Evolutionary conservation across 2,797 vertebrate genomes (phyloP).

Genomic region (Tragopan temminckii): DNA sequence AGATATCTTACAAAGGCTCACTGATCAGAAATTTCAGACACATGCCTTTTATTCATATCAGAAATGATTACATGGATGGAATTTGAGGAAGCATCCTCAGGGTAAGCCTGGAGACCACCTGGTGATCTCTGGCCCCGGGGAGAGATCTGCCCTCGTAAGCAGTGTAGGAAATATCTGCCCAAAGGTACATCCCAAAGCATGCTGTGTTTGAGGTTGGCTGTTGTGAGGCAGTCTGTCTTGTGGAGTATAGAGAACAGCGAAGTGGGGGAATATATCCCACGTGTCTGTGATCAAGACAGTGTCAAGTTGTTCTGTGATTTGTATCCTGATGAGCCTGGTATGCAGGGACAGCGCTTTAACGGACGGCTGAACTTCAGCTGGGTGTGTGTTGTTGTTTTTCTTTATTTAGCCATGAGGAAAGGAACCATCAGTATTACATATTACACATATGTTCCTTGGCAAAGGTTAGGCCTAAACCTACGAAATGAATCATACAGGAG

Average conservation of each 20-base stretch:
- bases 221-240: rapidly evolving
- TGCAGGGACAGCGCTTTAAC: not conserved
- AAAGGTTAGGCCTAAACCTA: not conserved
- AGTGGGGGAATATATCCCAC: not conserved
- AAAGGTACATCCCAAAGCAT: rapidly evolving
- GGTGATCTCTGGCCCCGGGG: no score
- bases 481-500: not conserved
- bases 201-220: rapidly evolving
- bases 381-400: not conserved
- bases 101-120: not conserved
- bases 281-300: not conserved
- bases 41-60: not conserved
- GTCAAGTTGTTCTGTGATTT: not conserved
- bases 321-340: not conserved
- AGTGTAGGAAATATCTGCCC: not conserved
- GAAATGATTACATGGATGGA: not conserved
- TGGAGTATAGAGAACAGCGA: not conserved
- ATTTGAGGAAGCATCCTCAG: not conserved
- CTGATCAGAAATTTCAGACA: not conserved
- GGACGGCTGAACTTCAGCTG: not conserved
- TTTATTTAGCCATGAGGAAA: not conserved
- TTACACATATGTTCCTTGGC: not conserved
- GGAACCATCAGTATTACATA: not conserved
- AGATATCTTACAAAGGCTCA: not conserved
- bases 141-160: rapidly evolving